Conservation (phyloP, 2,888 invertebrate genomes). For the Dorcus parallelipipedus region DNA sequence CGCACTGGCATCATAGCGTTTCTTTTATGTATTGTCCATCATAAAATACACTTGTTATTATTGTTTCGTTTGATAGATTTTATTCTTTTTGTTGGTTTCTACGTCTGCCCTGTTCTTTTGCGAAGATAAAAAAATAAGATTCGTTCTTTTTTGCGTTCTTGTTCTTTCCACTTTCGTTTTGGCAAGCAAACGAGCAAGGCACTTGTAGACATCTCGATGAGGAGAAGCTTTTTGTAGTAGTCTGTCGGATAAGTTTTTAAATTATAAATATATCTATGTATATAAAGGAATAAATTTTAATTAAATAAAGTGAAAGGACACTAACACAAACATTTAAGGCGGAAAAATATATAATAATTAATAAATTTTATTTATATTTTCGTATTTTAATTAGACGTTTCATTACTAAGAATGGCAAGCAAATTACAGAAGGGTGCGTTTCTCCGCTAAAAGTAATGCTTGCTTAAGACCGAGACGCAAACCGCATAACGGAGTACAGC, state of each 20-base stretch:
- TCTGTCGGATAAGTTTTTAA: constrained; percentile 8
- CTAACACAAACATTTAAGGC: background rate
- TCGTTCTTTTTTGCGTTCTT: constrained; percentile 8
- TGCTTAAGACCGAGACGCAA: too few species aligned
- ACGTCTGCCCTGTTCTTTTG: background rate
- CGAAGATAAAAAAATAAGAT: constrained; percentile 11
- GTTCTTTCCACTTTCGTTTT: background rate
- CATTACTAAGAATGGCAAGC: too few species aligned
- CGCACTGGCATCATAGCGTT: too few species aligned
- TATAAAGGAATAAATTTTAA: constrained; percentile 18
- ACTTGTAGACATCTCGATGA: constrained; percentile 5
- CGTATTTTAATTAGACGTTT: too few species aligned
- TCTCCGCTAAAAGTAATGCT: too few species aligned
- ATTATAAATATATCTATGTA: constrained; percentile 19
- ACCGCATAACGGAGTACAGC: too few species aligned
- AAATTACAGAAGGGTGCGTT: too few species aligned
- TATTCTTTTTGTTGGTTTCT: background rate
- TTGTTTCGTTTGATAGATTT: background rate
- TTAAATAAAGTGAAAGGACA: background rate
- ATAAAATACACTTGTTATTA: background rate
- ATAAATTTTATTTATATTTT: too few species aligned
- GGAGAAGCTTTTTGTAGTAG: constrained; percentile 12
- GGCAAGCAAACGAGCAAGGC: background rate
- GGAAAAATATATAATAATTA: too few species aligned
- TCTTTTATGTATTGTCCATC: background rate